phyloP scores from a whole-genome alignment of 92 coral and sea anemone species.

The Plumapathes pennacea region DNA sequence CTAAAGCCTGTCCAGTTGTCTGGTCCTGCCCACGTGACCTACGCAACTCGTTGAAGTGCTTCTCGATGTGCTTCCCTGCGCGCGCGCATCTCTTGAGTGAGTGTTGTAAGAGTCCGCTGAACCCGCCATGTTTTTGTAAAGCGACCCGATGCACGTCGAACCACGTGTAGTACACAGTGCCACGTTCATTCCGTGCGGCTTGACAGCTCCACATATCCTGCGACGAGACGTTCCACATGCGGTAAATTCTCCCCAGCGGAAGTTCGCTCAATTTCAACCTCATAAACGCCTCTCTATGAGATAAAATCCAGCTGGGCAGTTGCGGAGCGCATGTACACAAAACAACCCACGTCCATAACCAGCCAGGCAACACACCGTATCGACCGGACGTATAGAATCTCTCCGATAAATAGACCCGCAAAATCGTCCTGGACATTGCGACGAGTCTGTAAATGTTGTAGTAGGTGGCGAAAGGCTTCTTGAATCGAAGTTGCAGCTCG shows the following conservation, averaged over 20 bases:
- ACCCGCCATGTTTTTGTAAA: slow-evolving; percentile 78
- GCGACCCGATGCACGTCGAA: slow-evolving; percentile 82
- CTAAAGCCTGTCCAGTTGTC: no score
- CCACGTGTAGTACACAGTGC: slow-evolving; percentile 94
- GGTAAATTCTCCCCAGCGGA: slow-evolving; percentile 77
- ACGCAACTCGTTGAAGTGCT: slow-evolving; percentile 44
- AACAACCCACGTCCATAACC: slow-evolving; percentile 98
- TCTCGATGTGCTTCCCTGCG: slow-evolving; percentile 84
- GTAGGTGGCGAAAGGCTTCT: slow-evolving; percentile 63
- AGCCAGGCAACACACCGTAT: slow-evolving; percentile 88
- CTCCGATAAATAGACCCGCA: slow-evolving; percentile 75
- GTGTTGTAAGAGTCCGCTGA: slow-evolving; percentile 57
- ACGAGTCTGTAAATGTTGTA: slow-evolving; percentile 74
- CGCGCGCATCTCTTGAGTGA: slow-evolving; percentile 89
- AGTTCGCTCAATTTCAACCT: slow-evolving; percentile 83
- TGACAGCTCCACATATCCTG: slow-evolving; percentile 48
- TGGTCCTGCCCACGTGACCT: slow-evolving; percentile 10
- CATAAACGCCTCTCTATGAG: slow-evolving; percentile 81
- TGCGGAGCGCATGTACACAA: slow-evolving; percentile 84
- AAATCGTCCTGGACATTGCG: slow-evolving; percentile 73
- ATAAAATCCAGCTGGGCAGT: slow-evolving; percentile 84
- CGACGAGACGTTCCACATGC: slow-evolving; percentile 82
- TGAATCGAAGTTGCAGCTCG: slow-evolving; percentile 57
- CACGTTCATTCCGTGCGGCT: slow-evolving; percentile 77
- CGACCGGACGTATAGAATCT: slow-evolving; percentile 71